These are phyloP conservation scores for Rhinolophus ferrumequinum DNA, from an alignment of 2,113 vertebrate species.

Conservation along the genomic window DNA sequence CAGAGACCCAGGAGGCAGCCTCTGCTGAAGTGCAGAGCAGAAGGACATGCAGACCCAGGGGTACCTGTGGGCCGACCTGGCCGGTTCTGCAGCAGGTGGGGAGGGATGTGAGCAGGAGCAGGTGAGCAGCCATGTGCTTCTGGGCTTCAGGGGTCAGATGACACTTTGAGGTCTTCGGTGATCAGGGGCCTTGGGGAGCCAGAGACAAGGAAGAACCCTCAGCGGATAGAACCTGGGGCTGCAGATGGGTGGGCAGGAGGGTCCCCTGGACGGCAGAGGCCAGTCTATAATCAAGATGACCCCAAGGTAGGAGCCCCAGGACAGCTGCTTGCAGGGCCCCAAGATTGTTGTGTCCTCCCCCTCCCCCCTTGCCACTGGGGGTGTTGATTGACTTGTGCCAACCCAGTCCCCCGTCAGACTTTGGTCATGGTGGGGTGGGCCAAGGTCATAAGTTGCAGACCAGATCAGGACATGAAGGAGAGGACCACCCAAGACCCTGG, in stretches of 20 bases:
- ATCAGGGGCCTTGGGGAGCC: neutral
- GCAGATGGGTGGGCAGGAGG: neutral
- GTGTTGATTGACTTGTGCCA: neutral
- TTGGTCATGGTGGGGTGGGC: neutral
- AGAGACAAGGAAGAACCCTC: neutral
- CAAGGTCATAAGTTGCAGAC: neutral
- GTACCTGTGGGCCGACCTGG: neutral
- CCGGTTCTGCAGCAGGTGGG: neutral
- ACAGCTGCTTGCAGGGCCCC: rapidly evolving
- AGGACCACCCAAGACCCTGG: neutral
- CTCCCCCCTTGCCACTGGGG: neutral
- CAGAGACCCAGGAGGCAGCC: neutral
- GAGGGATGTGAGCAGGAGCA: rapidly evolving
- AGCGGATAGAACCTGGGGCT: neutral
- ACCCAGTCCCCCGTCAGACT: neutral
- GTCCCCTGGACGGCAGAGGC: neutral
- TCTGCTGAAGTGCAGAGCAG: neutral
- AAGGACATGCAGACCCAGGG: neutral
- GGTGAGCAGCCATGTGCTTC: neutral
- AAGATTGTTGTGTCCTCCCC: neutral
- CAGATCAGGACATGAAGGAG: neutral
- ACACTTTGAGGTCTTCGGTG: neutral
- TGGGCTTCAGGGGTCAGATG: too few relatives aligned
- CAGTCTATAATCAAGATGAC: neutral
- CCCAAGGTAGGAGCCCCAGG: neutral